phyloP scores from a whole-genome alignment of 1,140 invertebrate species.

The Trachymyrmex cornetzi region DNA sequence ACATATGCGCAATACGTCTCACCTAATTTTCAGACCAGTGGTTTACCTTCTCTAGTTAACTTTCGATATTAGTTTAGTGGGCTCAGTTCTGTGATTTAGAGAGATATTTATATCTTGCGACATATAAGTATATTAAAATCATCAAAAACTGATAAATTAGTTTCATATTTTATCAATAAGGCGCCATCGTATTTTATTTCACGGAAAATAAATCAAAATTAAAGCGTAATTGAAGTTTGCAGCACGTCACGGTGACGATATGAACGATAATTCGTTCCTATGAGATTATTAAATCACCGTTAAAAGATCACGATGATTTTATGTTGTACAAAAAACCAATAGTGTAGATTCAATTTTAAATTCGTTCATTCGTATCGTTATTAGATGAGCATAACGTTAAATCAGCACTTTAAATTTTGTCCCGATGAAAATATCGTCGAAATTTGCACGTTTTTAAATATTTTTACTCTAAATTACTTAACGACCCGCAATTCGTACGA shows the following conservation, averaged over 20 bases:
- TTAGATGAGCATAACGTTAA: neutral
- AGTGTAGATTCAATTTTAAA: slow-evolving; percentile 5
- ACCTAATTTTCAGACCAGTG: neutral
- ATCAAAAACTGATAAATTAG: neutral
- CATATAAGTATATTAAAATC: neutral
- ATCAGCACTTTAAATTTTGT: neutral
- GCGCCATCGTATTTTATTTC: neutral
- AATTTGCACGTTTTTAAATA: slow-evolving; percentile 35
- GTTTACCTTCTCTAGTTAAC: slow-evolving; percentile 29
- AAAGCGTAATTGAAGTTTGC: slow-evolving; percentile 9
- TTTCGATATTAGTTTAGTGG: neutral
- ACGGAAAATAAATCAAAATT: neutral
- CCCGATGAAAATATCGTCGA: neutral
- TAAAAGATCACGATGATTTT: neutral
- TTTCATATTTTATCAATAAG: neutral
- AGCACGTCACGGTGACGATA: neutral
- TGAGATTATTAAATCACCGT: neutral
- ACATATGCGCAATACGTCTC: neutral
- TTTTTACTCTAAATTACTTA: slow-evolving; percentile 29
- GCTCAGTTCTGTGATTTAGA: neutral
- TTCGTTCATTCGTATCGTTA: slow-evolving; percentile 3
- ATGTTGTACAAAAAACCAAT: slow-evolving; percentile 13
- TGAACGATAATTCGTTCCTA: neutral
- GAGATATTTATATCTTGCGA: neutral
- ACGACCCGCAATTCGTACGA: slow-evolving; percentile 4